Conservation (phyloP, 2,888 invertebrate genomes). For the Drosophila yooni region DNA sequence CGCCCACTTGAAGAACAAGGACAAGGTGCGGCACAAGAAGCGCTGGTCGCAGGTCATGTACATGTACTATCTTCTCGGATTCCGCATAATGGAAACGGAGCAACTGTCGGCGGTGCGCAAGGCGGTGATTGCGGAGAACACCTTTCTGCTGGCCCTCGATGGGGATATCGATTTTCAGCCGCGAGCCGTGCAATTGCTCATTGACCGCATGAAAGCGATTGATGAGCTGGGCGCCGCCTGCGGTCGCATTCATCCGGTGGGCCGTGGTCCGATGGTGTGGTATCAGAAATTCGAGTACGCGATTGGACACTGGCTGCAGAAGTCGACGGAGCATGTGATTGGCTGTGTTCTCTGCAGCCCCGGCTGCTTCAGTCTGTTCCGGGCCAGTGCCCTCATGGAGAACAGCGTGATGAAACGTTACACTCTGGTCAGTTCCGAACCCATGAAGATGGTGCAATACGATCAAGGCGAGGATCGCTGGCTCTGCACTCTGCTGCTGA, state of each 20-base stretch:
- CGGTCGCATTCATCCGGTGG: slow-evolving; percentile 95
- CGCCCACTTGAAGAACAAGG: slow-evolving; percentile 95
- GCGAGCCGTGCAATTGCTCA: slow-evolving; percentile 90
- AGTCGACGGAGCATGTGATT: slow-evolving; percentile 95
- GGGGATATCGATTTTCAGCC: slow-evolving; percentile 96
- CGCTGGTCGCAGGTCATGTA: slow-evolving; percentile 98
- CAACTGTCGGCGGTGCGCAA: slow-evolving; percentile 85
- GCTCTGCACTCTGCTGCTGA: slow-evolving; percentile 96
- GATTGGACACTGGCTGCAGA: slow-evolving; percentile 96
- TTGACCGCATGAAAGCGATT: slow-evolving; percentile 95
- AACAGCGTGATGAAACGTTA: slow-evolving; percentile 95
- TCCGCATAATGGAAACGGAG: slow-evolving; percentile 90
- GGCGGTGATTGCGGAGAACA: slow-evolving; percentile 91
- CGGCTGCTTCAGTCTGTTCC: slow-evolving; percentile 95
- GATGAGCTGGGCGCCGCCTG: slow-evolving; percentile 93
- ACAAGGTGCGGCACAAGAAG: slow-evolving; percentile 94
- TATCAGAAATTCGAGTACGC: slow-evolving; percentile 96
- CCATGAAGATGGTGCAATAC: slow-evolving; percentile 95
- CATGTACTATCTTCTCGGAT: slow-evolving; percentile 95
- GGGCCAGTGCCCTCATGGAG: slow-evolving; percentile 95
- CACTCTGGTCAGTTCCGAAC: slow-evolving; percentile 91
- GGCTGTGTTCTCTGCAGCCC: slow-evolving; percentile 96
- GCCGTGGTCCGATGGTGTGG: slow-evolving; percentile 93
- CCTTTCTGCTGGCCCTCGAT: slow-evolving; percentile 93
- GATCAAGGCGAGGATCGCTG: slow-evolving; percentile 99